Base-by-base conservation (phyloP, 2,113 vertebrate species). In the Equus przewalskii region DNA sequence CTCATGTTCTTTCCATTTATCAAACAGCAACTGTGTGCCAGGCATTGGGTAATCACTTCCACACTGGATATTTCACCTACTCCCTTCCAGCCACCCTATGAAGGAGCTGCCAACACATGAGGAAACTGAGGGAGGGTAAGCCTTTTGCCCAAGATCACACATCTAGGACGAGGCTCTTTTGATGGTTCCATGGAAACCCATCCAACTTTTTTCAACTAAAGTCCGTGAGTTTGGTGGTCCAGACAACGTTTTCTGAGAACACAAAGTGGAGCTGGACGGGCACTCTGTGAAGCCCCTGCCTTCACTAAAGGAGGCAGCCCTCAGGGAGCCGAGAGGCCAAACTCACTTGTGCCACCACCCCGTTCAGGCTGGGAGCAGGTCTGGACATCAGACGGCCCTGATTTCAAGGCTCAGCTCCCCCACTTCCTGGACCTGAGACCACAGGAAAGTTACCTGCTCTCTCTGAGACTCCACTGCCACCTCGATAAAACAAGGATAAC, bases 101-200 rank as follows among this genome's bases (percentile, higher is more conserved):
- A 82, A 94, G 75, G 51, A 85, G 30, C 93, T 41, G 89, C 91
- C 91, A 91, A 76, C 58, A 69, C 41, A 24, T 41, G 85, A 93
- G 24, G 78, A 95, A 75, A 94, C 22, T 10, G 22, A 75, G 19
- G 18, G 28, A 75, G 13, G 26, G 21, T 41, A 41, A 78, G 72
- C 49, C 65, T 56, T 67, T 58, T 82, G 46, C 49, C 94, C 65
- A 72, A 91, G 81, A 70, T 44, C 24, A 84, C 51, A 79, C 5
- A 36, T 36, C 28, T 69, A 65, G 36, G 8, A 3, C 12, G 49
- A 33, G 4, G 1, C 30, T 75, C 67, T 72, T 75, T 33, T n/a
- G 4, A 16, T 3, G 1, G 16, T 36, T 80, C 28, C 49, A 24
- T 15, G 0, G 8, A 72, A 84, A 81, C 33, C 60, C 62, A 79